A percentile compares a stretch with the other conserved stretches of the same genome.
These are phyloP conservation scores for Ascidia mentula DNA, from an alignment of 23 tunicate genomes.

Conservation along the genomic window DNA sequence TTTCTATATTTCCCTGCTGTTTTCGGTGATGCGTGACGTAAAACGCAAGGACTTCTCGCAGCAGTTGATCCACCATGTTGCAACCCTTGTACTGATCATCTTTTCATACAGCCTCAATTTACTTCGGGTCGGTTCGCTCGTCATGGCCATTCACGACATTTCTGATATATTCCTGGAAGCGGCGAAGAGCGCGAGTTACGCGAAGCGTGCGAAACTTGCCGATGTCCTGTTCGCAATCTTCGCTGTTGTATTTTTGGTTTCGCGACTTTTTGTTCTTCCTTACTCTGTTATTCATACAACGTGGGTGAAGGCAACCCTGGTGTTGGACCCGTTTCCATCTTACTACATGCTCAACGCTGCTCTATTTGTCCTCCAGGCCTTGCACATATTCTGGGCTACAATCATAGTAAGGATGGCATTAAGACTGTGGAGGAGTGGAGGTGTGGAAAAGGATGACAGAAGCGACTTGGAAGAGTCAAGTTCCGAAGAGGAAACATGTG, in stretches of 20 bases:
- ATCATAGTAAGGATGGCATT: constrained; percentile 84
- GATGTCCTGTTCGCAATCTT: constrained; percentile 63
- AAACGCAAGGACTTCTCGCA: constrained; percentile 84
- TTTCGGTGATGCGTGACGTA: constrained; percentile 72
- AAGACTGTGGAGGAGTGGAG: constrained; percentile 38
- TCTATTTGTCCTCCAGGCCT: constrained; percentile 54
- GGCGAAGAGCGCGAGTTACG: constrained; percentile 74
- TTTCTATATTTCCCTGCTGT: constrained; percentile 74
- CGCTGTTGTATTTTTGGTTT: constrained; percentile 78
- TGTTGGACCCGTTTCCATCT: constrained; percentile 39
- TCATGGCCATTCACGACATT: constrained; percentile 94
- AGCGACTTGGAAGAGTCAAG: constrained; percentile 67
- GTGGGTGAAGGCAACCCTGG: constrained; percentile 63
- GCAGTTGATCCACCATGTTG: constrained; percentile 88
- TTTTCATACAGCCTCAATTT: constrained; percentile 73
- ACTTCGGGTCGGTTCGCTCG: constrained; percentile 76
- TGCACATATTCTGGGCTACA: constrained; percentile 90
- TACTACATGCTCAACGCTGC: constrained; percentile 78
- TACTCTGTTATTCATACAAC: constrained; percentile 77
- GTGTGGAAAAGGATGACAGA: constrained; percentile 67
- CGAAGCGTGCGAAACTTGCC: constrained; percentile 34
- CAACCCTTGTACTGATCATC: constrained; percentile 68
- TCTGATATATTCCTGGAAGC: constrained; percentile 88
- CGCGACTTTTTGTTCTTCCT: constrained; percentile 64
- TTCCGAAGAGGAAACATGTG: constrained; percentile 20